Evolutionary conservation across 2,797 vertebrate species (phyloP).

Genomic region (Podarcis lilfordi): DNA sequence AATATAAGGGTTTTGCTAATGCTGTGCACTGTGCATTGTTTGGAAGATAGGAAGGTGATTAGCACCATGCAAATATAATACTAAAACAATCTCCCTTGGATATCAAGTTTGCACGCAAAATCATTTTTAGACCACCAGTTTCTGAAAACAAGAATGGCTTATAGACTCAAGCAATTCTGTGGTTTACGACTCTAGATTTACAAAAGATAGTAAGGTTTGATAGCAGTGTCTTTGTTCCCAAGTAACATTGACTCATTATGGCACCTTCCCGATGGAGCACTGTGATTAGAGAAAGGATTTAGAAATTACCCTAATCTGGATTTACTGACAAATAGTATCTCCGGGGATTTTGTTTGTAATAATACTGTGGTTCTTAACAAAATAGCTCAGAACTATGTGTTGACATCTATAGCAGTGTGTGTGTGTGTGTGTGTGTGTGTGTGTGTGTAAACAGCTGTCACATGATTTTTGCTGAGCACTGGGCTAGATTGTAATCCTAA

Average conservation of each 20-base stretch:
- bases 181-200: slow-evolving; percentile 19
- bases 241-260: neutral
- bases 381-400: neutral
- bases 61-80: slow-evolving; percentile 58
- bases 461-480: neutral
- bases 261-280: slow-evolving; percentile 15
- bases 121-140: slow-evolving; percentile 21
- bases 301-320: slow-evolving; percentile 18
- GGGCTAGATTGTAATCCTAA: neutral
- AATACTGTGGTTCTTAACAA: neutral
- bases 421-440: neutral
- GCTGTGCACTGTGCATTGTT: slow-evolving; percentile 4
- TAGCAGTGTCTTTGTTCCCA: slow-evolving; percentile 29
- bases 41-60: slow-evolving; percentile 62
- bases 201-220: neutral
- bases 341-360: neutral
- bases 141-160: slow-evolving; percentile 25
- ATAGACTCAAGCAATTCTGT: slow-evolving; percentile 42
- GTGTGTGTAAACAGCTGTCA: neutral
- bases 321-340: slow-evolving; percentile 17
- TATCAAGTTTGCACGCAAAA: slow-evolving; percentile 27
- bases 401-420: neutral
- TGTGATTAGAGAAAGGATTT: slow-evolving; percentile 6
- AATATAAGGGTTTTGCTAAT: slow-evolving; percentile 44
- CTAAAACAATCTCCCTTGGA: slow-evolving; percentile 50